These are phyloP conservation scores for Parthenolecanium corni DNA, from an alignment of 2,888 invertebrate genomes.

Conservation along the genomic window DNA sequence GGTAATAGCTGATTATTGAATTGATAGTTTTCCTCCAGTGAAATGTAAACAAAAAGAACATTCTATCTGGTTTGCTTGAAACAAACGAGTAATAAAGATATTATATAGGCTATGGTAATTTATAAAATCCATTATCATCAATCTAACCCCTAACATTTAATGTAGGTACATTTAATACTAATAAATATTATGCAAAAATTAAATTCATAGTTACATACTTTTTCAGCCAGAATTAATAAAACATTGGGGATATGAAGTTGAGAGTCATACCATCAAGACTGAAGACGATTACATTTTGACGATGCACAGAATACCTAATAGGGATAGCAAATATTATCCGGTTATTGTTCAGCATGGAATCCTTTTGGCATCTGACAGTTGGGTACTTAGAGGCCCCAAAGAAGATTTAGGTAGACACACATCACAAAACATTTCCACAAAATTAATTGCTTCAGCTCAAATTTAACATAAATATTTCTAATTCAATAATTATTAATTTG, in stretches of 20 bases:
- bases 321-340: constrained; percentile 19
- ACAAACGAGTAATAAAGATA: too few relatives aligned
- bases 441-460: background rate
- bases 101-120: too few relatives aligned
- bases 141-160: too few relatives aligned
- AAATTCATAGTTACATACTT: background rate
- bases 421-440: background rate
- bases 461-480: too few relatives aligned
- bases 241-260: constrained; percentile 25
- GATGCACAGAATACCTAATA: constrained; percentile 24
- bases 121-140: too few relatives aligned
- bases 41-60: too few relatives aligned
- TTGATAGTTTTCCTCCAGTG: too few relatives aligned
- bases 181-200: background rate
- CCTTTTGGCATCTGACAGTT: constrained; percentile 19
- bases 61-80: too few relatives aligned
- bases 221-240: constrained; percentile 18
- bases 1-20: too few relatives aligned
- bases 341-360: constrained; percentile 27
- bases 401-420: constrained; percentile 20
- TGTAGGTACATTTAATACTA: too few relatives aligned
- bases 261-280: constrained; percentile 20
- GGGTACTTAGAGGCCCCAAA: constrained; percentile 22
- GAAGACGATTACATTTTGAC: constrained; percentile 25
- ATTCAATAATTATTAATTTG: background rate